Conservation (phyloP, 2,797 vertebrate genomes). For the Enteromius anoplus region DNA sequence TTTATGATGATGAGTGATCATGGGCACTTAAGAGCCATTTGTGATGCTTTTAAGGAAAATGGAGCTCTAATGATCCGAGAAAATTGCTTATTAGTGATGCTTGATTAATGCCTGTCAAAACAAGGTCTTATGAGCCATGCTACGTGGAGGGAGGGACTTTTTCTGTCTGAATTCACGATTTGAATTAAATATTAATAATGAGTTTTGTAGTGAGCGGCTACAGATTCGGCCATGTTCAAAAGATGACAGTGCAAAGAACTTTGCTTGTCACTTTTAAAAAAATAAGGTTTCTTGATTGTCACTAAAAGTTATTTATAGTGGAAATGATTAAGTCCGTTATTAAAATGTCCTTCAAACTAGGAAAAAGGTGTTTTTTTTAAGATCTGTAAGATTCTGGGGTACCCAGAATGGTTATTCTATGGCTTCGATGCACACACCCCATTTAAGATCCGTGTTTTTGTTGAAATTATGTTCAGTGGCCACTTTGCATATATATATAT, state of each 20-base stretch:
- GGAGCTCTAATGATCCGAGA: slow-evolving; percentile 10
- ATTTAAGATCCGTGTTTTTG: neutral
- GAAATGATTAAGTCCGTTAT: neutral
- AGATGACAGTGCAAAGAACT: neutral
- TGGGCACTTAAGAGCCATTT: neutral
- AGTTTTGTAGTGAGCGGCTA: neutral
- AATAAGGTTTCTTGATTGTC: neutral
- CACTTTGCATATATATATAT: neutral
- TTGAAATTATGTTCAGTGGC: neutral
- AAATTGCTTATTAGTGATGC: neutral
- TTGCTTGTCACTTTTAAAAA: neutral
- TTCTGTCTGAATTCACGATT: neutral
- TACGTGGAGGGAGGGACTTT: neutral
- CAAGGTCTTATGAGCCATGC: neutral
- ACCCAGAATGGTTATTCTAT: neutral
- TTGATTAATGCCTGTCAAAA: neutral
- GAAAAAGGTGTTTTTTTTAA: neutral
- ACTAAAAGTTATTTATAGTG: neutral
- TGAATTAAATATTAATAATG: neutral
- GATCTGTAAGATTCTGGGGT: neutral
- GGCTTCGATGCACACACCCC: neutral
- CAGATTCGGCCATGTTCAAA: too few species aligned
- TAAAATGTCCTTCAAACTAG: neutral
- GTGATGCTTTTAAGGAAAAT: neutral
- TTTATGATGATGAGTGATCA: neutral